Base-by-base conservation (phyloP, 1,140 invertebrate genomes). In the Aporrectodea caliginosa region DNA sequence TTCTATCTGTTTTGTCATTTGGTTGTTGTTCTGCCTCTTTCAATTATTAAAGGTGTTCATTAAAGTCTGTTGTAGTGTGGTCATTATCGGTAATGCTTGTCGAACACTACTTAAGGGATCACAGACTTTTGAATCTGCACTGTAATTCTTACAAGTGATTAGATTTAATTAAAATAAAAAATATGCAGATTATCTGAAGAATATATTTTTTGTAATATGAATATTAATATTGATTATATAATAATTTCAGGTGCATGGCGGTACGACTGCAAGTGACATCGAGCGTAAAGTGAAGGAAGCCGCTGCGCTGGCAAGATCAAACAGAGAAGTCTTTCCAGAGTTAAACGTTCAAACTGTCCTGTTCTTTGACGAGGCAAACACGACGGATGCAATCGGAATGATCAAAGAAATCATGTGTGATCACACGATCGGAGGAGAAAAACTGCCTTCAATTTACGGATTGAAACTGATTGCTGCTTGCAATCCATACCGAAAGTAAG, bases 311-410 rank as follows among this genome's bases (percentile, higher is more conserved):
- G 83, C 87, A 29, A 68, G 78, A 14, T 29, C 77, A 69, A 87
- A 86, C 79, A 43, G 72, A 2, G 73, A 80, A 22, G 71, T 76
- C 2, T 81, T 82, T 34, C 74, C 81, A 12, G n/a, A n/a, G n/a
- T n/a, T n/a, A n/a, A 78, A 79, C 34, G 82, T 86, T 16, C 83
- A 84, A 73, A 86, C 86, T 35, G 84, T 88, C 2, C 73, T 88
- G 72, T 87, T 88, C 80, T 87, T 87, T 82, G 87, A 88, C 81
- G 86, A 87, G 78, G 86, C 85, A 2, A 88, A 88, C 83, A 87
- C 86, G 29, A 87, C 87, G 69, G 85, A 86, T 74, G 83, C 85
- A 6, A 84, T 87, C 34, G 86, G 86, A 69, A 71, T 86, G 22
- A 85, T 86, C 72, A 87, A 87, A 79, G 86, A 87, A 77, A 84